These are phyloP conservation scores for Trachelus troglodyta DNA, from an alignment of 2,888 invertebrate species.

Conservation along the genomic window DNA sequence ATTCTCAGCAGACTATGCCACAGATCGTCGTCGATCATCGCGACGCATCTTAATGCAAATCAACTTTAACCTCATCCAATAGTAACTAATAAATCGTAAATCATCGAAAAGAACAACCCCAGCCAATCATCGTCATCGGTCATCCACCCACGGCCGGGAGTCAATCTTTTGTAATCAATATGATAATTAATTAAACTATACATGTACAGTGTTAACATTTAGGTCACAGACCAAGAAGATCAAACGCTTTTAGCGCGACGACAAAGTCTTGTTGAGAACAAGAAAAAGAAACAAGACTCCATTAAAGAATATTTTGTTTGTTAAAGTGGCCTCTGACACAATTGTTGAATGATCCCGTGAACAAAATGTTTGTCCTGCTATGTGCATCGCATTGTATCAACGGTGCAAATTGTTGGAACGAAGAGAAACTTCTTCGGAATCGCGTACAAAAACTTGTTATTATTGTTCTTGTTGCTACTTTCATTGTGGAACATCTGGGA, in stretches of 20 bases:
- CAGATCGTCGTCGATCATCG: conserved; percentile 3
- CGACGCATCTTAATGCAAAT: background rate
- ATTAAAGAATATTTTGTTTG: conserved; percentile 5
- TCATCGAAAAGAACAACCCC: background rate
- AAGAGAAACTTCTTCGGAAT: no score
- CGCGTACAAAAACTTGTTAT: no score
- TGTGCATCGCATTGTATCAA: no score
- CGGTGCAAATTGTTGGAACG: no score
- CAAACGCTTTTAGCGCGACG: background rate
- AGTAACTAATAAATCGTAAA: no score
- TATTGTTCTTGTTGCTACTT: no score
- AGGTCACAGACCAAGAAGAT: conserved; percentile 1
- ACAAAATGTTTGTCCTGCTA: no score
- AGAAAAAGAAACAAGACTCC: background rate
- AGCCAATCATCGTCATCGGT: background rate
- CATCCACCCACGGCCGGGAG: background rate
- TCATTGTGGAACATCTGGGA: background rate
- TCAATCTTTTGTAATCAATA: background rate
- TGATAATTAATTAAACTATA: background rate
- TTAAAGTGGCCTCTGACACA: background rate
- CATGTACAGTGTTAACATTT: conserved; percentile 1
- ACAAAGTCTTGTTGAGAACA: background rate
- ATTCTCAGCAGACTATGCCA: conserved; percentile 2
- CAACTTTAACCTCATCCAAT: no score
- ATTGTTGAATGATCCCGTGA: no score